Conservation (phyloP, 2,797 vertebrate species). For the Lithobates sylvaticus region DNA sequence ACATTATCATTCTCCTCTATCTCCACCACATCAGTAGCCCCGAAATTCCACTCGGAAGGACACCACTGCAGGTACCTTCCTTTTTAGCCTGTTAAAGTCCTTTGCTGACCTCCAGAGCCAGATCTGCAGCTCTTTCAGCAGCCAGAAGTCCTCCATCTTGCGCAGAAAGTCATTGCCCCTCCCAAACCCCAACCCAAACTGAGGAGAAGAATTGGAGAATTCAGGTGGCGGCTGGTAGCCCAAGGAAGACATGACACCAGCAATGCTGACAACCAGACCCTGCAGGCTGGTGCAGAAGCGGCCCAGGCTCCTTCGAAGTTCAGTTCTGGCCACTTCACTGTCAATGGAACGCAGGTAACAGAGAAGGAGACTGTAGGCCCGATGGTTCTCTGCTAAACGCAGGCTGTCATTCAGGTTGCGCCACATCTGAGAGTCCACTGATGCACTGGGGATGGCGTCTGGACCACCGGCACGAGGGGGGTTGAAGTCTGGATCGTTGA, state of each 20-base stretch:
- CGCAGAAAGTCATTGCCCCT: constrained; percentile 88
- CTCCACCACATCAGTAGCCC: constrained; percentile 70
- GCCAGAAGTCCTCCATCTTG: constrained; percentile 97
- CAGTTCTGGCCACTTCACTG: constrained; percentile 84
- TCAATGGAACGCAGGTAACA: constrained; percentile 89
- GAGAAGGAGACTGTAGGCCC: constrained; percentile 90
- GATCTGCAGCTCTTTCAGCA: constrained; percentile 94
- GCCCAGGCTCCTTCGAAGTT: constrained; percentile 87
- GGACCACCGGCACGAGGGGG: constrained; percentile 89
- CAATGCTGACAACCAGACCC: constrained; percentile 92
- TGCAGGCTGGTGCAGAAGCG: constrained; percentile 95
- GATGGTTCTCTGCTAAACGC: constrained; percentile 92
- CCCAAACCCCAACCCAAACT: constrained; percentile 74
- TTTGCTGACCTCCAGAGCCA: constrained; percentile 97
- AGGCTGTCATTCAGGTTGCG: constrained; percentile 91
- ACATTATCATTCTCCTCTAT: not conserved
- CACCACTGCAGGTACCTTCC: constrained; percentile 73
- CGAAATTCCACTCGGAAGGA: constrained; percentile 72
- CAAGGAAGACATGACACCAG: constrained; percentile 90
- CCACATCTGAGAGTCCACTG: constrained; percentile 92
- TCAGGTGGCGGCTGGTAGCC: constrained; percentile 81
- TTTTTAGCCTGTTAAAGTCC: constrained; percentile 95
- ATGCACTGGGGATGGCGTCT: constrained; percentile 90
- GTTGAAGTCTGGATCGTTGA: constrained; percentile 96
- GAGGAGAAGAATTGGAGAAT: constrained; percentile 61